Base-by-base conservation (phyloP, 2,888 invertebrate genomes). In the Junonia oenone region DNA sequence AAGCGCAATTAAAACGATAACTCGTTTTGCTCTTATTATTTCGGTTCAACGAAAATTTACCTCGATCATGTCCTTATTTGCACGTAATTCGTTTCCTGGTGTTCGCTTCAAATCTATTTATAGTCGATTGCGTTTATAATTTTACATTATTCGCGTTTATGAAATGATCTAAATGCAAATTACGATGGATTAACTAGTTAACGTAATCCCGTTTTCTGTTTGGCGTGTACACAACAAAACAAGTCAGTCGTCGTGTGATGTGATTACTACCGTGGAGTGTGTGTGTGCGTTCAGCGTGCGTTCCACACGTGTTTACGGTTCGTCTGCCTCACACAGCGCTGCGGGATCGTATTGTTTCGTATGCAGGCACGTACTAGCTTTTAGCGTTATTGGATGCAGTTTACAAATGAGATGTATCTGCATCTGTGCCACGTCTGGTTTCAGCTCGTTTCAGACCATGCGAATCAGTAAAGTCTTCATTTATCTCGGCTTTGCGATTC, bases 341-440 rank as follows among this genome's bases (percentile, higher is more conserved):
- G 37, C 17, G 45, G 45, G 29, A 33, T 52, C 29, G 6, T 8
- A n/a, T 31, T 19, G 33, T 33, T 47, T 47, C 19, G 19, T 33
- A 19, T 43, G 43, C 43, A 43, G 43, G n/a, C 11, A 19, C 52
- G 46, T 37, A 13, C 46, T 45, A 9, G 52, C 52, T 52, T 27
- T 52, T 38, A 37, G 45, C 46, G 29, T 45, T 52, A 52, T 52
- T 52, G 45, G 52, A 45, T 52, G 37, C 37, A 15, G 27, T 45
- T 43, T 14, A 13, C 43, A 43, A 43, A 43, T 43, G 38, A 40
- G 38, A 40, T 40, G n/a, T 26, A 43, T 8, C 6, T 43, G 14
- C 13, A 22, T 43, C 17, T 19, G 38, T 40, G 17, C 17, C 17
- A n/a, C 17, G 4, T 40, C 38, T 35, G 14, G 6, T 13, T 40